Percentiles rank a stretch among this genome's conserved stretches.
Conservation (phyloP, 2,113 vertebrate genomes). For the Athene cunicularia region DNA sequence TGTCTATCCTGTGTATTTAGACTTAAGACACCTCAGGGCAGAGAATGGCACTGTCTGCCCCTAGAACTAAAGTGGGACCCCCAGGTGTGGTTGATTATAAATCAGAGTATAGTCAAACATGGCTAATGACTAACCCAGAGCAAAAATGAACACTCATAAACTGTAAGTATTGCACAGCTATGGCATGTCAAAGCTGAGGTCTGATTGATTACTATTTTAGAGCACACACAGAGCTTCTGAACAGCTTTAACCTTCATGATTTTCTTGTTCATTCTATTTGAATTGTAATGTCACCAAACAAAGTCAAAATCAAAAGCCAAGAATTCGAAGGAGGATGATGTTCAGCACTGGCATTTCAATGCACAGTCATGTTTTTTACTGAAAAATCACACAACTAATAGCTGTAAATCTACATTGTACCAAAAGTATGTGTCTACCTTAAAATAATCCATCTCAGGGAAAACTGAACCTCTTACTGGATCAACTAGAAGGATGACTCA, state of each 20-base stretch:
- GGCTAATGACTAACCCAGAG: not conserved
- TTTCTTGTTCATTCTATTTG: not conserved
- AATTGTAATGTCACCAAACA: not conserved
- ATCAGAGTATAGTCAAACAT: not conserved
- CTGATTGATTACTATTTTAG: not conserved
- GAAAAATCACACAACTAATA: not conserved
- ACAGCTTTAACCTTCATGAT: not conserved
- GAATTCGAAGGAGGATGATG: not conserved
- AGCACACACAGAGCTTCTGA: not conserved
- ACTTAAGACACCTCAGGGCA: not conserved
- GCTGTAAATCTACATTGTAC: not conserved
- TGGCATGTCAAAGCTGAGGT: not conserved
- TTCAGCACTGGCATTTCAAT: not conserved
- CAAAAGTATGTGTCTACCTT: not conserved
- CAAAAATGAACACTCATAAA: not conserved
- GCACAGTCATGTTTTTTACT: not conserved
- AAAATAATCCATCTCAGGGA: not conserved
- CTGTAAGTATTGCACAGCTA: not conserved
- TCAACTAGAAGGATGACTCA: not conserved
- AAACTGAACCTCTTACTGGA: not conserved
- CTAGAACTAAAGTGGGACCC: not conserved
- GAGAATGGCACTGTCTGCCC: not conserved
- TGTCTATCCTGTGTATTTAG: not conserved
- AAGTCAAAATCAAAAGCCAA: not conserved
- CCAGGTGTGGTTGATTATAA: not conserved